A percentile compares a stretch with the other conserved stretches of the same genome.
Conservation (phyloP, 2,113 vertebrate species). For the Hydrolagus affinis region DNA sequence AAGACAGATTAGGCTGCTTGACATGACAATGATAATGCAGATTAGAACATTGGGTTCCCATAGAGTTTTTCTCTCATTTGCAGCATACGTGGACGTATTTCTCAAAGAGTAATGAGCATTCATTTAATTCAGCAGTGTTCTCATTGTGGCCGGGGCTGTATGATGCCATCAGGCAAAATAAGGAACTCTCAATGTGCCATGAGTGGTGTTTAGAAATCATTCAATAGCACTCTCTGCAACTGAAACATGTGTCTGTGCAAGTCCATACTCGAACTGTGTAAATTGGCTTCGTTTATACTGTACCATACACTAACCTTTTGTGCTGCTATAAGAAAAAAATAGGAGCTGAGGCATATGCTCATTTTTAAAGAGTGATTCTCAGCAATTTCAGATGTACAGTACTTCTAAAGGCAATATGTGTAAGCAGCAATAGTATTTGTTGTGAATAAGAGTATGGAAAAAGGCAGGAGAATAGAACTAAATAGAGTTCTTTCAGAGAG, state of each 20-base stretch:
- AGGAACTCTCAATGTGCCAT: not conserved
- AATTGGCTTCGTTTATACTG: not conserved
- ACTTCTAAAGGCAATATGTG: too few species aligned
- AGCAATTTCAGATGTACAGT: not conserved
- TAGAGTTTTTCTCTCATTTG: not conserved
- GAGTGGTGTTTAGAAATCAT: not conserved
- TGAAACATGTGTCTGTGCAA: not conserved
- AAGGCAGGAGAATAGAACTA: too few species aligned
- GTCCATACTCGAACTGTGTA: not conserved
- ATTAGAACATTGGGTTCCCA: not conserved
- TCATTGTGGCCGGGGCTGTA: not conserved
- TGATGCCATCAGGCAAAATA: not conserved
- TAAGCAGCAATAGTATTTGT: too few species aligned
- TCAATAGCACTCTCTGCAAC: not conserved
- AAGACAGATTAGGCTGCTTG: not conserved
- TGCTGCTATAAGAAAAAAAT: not conserved
- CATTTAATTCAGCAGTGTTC: not conserved
- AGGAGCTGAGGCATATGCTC: not conserved
- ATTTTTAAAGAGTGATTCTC: not conserved
- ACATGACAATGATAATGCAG: too few species aligned
- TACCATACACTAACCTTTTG: not conserved
- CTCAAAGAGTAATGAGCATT: not conserved
- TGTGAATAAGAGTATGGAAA: too few species aligned
- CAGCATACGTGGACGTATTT: not conserved
- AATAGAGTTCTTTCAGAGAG: too few species aligned